Conservation (phyloP, 2,797 vertebrate genomes). For the Anableps anableps region DNA sequence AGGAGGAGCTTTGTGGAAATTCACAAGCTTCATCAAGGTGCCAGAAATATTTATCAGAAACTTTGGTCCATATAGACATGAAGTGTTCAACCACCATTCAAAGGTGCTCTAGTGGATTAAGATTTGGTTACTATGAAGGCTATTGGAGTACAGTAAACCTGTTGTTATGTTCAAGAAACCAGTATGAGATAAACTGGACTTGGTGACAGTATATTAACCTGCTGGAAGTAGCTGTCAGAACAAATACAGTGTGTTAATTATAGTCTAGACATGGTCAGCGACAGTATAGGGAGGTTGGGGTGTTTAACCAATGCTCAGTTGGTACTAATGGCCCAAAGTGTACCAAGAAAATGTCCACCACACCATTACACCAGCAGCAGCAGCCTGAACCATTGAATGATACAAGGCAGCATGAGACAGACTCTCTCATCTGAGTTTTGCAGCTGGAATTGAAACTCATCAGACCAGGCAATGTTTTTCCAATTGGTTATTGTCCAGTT, state of each 20-base stretch:
- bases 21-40: too few species aligned
- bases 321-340: neutral
- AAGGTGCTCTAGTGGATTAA: too few species aligned
- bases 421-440: neutral
- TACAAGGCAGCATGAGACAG: neutral
- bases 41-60: too few species aligned
- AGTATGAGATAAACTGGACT: neutral
- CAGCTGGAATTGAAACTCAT: neutral
- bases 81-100: too few species aligned
- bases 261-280: neutral
- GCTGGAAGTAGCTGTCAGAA: neutral
- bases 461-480: neutral
- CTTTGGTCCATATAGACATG: too few species aligned
- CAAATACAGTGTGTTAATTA: neutral
- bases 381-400: neutral
- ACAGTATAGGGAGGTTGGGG: neutral
- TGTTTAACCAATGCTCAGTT: neutral
- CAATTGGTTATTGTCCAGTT: neutral
- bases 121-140: neutral
- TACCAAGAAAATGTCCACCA: neutral
- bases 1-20: too few species aligned
- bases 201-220: neutral
- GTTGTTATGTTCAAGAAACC: neutral
- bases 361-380: neutral
- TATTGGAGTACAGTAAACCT: neutral